These are phyloP conservation scores for Notiomystis cincta DNA, from an alignment of 2,113 vertebrate species.

Conservation along the genomic window DNA sequence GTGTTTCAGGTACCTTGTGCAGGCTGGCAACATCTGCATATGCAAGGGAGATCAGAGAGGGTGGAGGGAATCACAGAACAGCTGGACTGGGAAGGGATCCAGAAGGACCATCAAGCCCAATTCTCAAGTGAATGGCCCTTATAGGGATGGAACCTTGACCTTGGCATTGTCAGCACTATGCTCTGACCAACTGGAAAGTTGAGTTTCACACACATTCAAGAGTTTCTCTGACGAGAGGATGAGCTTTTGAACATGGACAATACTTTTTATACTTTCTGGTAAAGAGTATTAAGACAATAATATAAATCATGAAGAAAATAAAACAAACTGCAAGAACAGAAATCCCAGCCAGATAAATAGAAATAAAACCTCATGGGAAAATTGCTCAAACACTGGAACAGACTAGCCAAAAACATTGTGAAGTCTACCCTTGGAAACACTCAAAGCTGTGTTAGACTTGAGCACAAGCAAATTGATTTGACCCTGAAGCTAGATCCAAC, in stretches of 20 bases:
- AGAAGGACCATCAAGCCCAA: not conserved
- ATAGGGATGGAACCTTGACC: slow-evolving; percentile 29
- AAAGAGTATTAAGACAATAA: not conserved
- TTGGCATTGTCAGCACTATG: slow-evolving; percentile 10
- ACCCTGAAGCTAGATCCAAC: not conserved
- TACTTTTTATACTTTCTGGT: not conserved
- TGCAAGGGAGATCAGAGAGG: rapidly evolving
- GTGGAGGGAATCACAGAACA: not conserved
- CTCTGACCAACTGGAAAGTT: not conserved
- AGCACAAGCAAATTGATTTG: not conserved
- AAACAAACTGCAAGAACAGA: not conserved
- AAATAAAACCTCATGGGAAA: not conserved
- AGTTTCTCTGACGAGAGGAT: not conserved
- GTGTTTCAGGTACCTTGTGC: not conserved
- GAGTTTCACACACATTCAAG: not conserved
- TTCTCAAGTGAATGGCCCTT: not conserved
- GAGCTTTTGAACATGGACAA: not conserved
- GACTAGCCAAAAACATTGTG: not conserved
- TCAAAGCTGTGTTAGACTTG: not conserved
- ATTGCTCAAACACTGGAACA: not conserved
- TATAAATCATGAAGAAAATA: not conserved
- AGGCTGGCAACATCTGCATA: not conserved
- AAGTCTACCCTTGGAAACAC: not conserved
- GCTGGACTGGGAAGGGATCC: rapidly evolving
- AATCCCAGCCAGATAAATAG: not conserved